These are phyloP conservation scores for Phania funesta DNA, from an alignment of 2,888 invertebrate genomes.

Conservation along the genomic window DNA sequence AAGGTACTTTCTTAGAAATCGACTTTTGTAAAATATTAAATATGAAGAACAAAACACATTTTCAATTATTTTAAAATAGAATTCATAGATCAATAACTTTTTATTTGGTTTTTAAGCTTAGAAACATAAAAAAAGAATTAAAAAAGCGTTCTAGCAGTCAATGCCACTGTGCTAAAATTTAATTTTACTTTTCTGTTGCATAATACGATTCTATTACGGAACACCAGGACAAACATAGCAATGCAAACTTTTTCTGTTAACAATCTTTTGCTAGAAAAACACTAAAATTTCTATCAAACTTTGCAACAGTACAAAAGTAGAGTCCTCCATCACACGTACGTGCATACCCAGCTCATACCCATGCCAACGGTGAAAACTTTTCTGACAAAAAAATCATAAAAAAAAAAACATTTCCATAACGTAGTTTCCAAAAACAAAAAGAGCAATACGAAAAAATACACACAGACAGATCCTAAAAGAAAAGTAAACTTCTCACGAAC, in stretches of 20 bases:
- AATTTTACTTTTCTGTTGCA: conserved; percentile 22
- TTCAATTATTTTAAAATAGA: too few relatives aligned
- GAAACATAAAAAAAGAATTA: too few relatives aligned
- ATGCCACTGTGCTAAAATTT: background rate
- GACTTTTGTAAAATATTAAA: too few relatives aligned
- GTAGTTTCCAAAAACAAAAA: conserved; percentile 31
- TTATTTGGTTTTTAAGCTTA: too few relatives aligned
- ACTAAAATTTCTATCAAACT: conserved; percentile 24
- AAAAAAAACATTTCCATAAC: conserved; percentile 38
- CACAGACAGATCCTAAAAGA: background rate
- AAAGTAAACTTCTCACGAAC: background rate
- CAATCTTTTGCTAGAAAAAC: conserved; percentile 11
- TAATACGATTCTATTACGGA: conserved; percentile 13
- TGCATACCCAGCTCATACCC: background rate
- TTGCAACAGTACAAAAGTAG: background rate
- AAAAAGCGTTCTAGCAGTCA: too few relatives aligned
- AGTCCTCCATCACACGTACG: background rate
- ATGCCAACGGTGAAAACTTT: conserved; percentile 35
- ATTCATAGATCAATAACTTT: too few relatives aligned
- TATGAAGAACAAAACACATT: too few relatives aligned
- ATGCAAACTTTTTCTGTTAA: conserved; percentile 31
- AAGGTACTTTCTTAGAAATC: background rate
- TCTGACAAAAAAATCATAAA: background rate
- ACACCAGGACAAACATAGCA: conserved; percentile 20
- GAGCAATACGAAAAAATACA: conserved; percentile 33